phyloP scores from a whole-genome alignment of 2,113 vertebrate genomes.

The Syrrhaptes paradoxus region DNA sequence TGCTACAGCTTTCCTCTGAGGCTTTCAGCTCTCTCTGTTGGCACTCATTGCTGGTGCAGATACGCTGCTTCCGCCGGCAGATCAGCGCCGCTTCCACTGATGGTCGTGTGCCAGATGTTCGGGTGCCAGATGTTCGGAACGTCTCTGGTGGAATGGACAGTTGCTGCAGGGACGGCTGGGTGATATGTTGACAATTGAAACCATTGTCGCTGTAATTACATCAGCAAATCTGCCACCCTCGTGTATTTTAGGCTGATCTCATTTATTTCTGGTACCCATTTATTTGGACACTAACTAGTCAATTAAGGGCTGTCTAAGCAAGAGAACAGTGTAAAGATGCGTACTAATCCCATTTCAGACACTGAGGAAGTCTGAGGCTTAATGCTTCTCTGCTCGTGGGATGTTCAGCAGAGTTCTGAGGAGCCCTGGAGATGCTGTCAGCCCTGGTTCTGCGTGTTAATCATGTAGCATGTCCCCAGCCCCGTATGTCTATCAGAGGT shows the following conservation, averaged over 20 bases:
- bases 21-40: not conserved
- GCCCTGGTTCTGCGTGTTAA: not conserved
- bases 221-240: not conserved
- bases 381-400: not conserved
- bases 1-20: not conserved
- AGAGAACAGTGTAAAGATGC: not conserved
- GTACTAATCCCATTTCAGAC: not conserved
- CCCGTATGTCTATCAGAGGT: not conserved
- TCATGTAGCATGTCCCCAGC: not conserved
- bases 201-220: not conserved
- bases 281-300: not conserved
- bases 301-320: not conserved
- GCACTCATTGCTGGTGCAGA: rapidly evolving
- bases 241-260: not conserved
- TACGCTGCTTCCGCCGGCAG: not conserved
- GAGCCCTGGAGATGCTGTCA: not conserved
- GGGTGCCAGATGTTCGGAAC: not conserved
- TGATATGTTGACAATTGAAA: not conserved
- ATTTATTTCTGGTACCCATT: not conserved
- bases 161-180: not conserved
- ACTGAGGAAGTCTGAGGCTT: not conserved
- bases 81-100: not conserved
- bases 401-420: not conserved
- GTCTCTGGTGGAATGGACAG: not conserved
- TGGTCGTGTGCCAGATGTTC: not conserved